A percentile compares a stretch with the other conserved stretches of the same genome.
Evolutionary conservation across 2,888 invertebrate genomes (phyloP).

Genomic region (Cantharis nigra): DNA sequence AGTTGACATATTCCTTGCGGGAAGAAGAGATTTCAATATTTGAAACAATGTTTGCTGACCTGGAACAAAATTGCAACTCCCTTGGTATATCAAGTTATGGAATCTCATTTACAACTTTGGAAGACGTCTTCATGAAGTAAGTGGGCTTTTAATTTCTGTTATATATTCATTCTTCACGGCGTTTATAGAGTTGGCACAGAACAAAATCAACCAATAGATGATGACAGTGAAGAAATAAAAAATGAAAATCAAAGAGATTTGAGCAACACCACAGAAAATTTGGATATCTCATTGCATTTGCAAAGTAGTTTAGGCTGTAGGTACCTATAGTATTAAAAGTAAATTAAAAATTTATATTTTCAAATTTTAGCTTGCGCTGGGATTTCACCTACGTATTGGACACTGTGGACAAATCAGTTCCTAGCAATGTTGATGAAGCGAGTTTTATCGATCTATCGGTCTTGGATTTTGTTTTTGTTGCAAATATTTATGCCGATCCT

Average conservation of each 20-base stretch:
- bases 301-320: not conserved
- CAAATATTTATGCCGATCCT: conserved; percentile 72
- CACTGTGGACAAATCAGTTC: conserved; percentile 47
- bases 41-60: conserved; percentile 68
- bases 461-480: conserved; percentile 66
- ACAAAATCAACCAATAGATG: conserved; percentile 18
- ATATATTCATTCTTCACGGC: not conserved
- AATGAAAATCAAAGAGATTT: not conserved
- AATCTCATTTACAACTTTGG: conserved; percentile 84
- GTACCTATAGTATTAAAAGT: too few species aligned
- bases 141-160: conserved; percentile 40
- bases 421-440: conserved; percentile 53
- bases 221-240: not conserved
- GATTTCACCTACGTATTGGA: not conserved
- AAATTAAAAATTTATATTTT: not conserved
- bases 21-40: conserved; percentile 66
- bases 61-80: conserved; percentile 63
- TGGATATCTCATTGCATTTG: not conserved
- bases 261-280: not conserved
- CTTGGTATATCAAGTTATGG: conserved; percentile 81
- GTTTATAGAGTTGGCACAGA: conserved; percentile 41
- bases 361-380: not conserved
- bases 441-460: conserved; percentile 60
- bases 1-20: conserved; percentile 71
- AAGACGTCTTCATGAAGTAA: conserved; percentile 87